Evolutionary conservation across 2,113 vertebrate genomes (phyloP).

Genomic region (Sinocyclocheilus anshuiensis): DNA sequence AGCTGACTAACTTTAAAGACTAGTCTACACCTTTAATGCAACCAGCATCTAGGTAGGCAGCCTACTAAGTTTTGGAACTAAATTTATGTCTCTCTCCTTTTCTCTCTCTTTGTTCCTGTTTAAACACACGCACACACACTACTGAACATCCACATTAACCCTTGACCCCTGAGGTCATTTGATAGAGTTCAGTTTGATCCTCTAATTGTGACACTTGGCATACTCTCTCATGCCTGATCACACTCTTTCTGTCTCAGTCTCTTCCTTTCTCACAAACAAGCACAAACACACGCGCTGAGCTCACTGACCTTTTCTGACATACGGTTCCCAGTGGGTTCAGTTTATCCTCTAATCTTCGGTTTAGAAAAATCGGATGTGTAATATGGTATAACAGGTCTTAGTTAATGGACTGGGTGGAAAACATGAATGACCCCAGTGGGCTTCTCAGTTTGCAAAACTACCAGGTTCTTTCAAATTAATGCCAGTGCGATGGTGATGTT

Average conservation of each 20-base stretch:
- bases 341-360: slow-evolving; percentile 14
- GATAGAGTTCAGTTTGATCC: slow-evolving; percentile 37
- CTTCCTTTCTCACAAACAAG: slow-evolving; percentile 25
- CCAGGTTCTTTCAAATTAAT: slow-evolving; percentile 34
- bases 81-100: not conserved
- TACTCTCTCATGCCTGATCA: slow-evolving; percentile 33
- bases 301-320: slow-evolving; percentile 14
- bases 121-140: slow-evolving; percentile 9
- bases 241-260: slow-evolving; percentile 19
- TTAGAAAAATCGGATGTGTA: slow-evolving; percentile 26
- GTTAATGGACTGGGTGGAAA: slow-evolving; percentile 33
- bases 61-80: not conserved
- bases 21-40: no score
- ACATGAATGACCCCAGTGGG: slow-evolving; percentile 42
- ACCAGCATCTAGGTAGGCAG: no score
- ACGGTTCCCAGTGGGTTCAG: not conserved
- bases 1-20: no score
- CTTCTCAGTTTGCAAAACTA: slow-evolving; percentile 40
- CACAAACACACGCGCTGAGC: slow-evolving; percentile 24
- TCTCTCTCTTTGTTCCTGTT: not conserved
- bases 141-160: slow-evolving; percentile 27
- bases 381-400: slow-evolving; percentile 32
- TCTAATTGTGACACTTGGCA: slow-evolving; percentile 41
- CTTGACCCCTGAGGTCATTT: slow-evolving; percentile 24
- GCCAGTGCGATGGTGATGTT: slow-evolving; percentile 22